These are phyloP conservation scores for Agonopterix heracliana DNA, from an alignment of 2,888 invertebrate species.

Conservation along the genomic window DNA sequence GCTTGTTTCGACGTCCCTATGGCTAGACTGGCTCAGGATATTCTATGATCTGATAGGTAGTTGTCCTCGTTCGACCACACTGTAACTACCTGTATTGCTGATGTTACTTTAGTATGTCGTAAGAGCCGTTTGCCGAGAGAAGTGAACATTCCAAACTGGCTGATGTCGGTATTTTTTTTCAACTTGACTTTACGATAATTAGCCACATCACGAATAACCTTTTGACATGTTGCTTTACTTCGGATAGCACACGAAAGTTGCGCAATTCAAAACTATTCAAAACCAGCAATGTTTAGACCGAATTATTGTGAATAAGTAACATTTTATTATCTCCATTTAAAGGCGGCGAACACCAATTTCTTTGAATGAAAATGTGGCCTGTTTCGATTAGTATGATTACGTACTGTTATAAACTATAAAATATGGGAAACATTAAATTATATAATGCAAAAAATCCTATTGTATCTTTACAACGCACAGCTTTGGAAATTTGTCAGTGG, in stretches of 20 bases:
- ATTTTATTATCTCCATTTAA: slow-evolving; percentile 7
- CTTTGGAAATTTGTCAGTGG: no score
- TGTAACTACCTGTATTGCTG: no score
- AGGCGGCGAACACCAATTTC: slow-evolving; percentile 4
- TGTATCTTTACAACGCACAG: no score
- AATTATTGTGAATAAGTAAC: slow-evolving; percentile 9
- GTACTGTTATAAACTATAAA: neutral
- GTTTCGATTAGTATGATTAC: slow-evolving; percentile 2
- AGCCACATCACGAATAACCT: slow-evolving; percentile 46
- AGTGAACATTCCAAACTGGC: slow-evolving; percentile 10
- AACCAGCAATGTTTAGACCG: slow-evolving; percentile 3
- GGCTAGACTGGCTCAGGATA: no score
- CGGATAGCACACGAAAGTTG: slow-evolving; percentile 19
- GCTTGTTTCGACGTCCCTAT: no score
- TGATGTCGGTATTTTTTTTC: slow-evolving; percentile 18
- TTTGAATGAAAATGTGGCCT: slow-evolving; percentile 1
- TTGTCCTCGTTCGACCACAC: no score
- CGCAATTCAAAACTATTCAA: slow-evolving; percentile 4
- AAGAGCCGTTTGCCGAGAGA: slow-evolving; percentile 8
- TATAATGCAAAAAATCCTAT: neutral
- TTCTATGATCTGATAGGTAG: no score
- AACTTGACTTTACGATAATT: slow-evolving; percentile 35
- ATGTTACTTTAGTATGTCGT: slow-evolving; percentile 1
- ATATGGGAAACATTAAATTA: slow-evolving; percentile 6
- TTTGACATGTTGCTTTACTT: slow-evolving; percentile 36